These are phyloP conservation scores for Escarpia spicata DNA, from an alignment of 2,888 invertebrate genomes.

Conservation along the genomic window DNA sequence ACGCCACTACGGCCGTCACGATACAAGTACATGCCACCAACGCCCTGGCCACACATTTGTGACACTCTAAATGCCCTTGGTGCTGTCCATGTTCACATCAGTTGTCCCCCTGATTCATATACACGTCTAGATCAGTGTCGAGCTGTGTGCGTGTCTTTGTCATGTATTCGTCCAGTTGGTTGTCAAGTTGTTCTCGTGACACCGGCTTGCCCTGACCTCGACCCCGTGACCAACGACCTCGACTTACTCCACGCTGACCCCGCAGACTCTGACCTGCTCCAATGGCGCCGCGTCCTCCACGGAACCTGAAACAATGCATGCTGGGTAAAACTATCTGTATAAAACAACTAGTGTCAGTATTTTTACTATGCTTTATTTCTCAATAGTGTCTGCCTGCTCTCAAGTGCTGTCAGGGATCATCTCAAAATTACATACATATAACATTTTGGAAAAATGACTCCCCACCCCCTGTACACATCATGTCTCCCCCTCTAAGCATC, in stretches of 20 bases:
- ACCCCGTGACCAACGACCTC: not conserved
- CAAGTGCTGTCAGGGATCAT: too few relatives aligned
- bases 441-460: too few relatives aligned
- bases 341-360: not conserved
- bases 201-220: not conserved
- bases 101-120: slow-evolving; percentile 7
- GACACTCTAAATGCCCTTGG: not conserved
- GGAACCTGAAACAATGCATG: not conserved
- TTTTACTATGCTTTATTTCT: not conserved
- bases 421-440: too few relatives aligned
- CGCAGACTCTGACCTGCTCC: not conserved
- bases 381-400: not conserved
- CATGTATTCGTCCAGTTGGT: not conserved
- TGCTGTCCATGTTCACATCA: not conserved
- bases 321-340: not conserved
- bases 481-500: too few relatives aligned
- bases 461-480: too few relatives aligned
- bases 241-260: not conserved
- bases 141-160: not conserved
- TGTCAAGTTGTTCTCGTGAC: not conserved
- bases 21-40: slow-evolving; percentile 6
- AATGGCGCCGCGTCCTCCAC: not conserved
- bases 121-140: not conserved
- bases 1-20: not conserved
- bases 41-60: not conserved